Conservation (phyloP, 1,140 invertebrate genomes). For the Halotydeus destructor region DNA sequence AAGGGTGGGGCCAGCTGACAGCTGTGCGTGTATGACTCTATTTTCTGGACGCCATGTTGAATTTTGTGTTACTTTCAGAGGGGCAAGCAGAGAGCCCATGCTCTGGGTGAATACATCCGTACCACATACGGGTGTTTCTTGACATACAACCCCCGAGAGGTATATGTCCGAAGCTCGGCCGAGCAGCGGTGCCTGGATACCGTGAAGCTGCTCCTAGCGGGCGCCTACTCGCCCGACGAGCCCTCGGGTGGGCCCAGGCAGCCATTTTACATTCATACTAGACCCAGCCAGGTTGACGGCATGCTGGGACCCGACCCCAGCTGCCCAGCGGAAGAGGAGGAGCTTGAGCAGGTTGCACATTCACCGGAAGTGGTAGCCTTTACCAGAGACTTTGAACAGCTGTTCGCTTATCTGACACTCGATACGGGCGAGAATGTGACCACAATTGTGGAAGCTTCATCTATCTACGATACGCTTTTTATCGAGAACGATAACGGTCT, state of each 20-base stretch:
- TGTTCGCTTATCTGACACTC: slow-evolving; percentile 7
- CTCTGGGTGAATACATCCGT: slow-evolving; percentile 9
- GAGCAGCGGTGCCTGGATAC: slow-evolving; percentile 11
- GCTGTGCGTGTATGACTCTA: background rate
- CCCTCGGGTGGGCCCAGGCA: too few relatives aligned
- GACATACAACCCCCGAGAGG: background rate
- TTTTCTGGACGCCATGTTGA: too few relatives aligned
- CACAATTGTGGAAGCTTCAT: slow-evolving; percentile 3
- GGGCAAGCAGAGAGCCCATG: slow-evolving; percentile 13
- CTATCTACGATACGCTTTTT: slow-evolving; percentile 6
- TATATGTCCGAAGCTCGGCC: slow-evolving; percentile 9
- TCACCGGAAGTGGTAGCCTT: too few relatives aligned
- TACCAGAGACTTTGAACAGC: too few relatives aligned
- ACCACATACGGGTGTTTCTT: slow-evolving; percentile 9
- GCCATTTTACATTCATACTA: too few relatives aligned
- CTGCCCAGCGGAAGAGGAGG: too few relatives aligned
- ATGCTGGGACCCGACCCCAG: too few relatives aligned
- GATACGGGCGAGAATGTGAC: slow-evolving; percentile 5
- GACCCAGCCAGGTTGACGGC: too few relatives aligned
- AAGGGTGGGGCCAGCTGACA: slow-evolving; percentile 5
- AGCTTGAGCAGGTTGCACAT: too few relatives aligned
- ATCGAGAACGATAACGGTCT: slow-evolving; percentile 9
- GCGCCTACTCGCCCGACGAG: slow-evolving; percentile 9
- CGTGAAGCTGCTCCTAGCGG: slow-evolving; percentile 7
- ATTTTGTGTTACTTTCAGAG: too few relatives aligned